Conservation (phyloP, 2,113 vertebrate genomes). For the Sinocyclocheilus rhinocerous region DNA sequence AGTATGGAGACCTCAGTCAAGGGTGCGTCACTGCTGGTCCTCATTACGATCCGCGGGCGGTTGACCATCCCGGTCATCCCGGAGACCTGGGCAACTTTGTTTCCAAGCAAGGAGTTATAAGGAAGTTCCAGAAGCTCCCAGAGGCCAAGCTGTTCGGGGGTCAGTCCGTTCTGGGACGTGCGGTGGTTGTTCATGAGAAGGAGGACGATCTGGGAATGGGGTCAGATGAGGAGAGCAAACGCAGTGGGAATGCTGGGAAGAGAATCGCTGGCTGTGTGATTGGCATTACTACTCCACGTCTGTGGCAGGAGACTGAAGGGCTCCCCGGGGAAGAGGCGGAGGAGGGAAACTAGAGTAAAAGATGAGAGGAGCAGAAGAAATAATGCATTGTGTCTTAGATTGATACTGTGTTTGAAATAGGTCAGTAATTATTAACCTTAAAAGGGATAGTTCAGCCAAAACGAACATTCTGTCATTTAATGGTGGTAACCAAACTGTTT, state of each 20-base stretch:
- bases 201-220: slow-evolving; percentile 82
- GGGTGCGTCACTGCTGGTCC: slow-evolving; percentile 74
- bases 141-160: slow-evolving; percentile 71
- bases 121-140: slow-evolving; percentile 59
- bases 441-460: no score
- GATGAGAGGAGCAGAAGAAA: not conserved
- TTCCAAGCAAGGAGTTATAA: slow-evolving; percentile 71
- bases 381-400: not conserved
- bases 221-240: slow-evolving; percentile 74
- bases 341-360: not conserved
- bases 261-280: slow-evolving; percentile 83
- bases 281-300: slow-evolving; percentile 61
- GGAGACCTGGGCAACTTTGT: slow-evolving; percentile 84
- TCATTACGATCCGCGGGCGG: slow-evolving; percentile 78
- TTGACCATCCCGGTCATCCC: slow-evolving; percentile 77
- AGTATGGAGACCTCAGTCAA: slow-evolving; percentile 76
- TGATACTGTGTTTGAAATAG: not conserved
- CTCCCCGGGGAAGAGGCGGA: slow-evolving; percentile 60
- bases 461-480: no score
- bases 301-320: slow-evolving; percentile 69
- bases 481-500: no score
- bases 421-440: not conserved
- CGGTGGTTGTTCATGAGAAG: slow-evolving; percentile 77
- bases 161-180: slow-evolving; percentile 74
- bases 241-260: slow-evolving; percentile 80